Evolutionary conservation across 30 jellyfish, hydroid and myxozoan species (phyloP), one percentile per base, ranked within the genome.

Genomic region (Phacellophora camtschatica): DNA sequence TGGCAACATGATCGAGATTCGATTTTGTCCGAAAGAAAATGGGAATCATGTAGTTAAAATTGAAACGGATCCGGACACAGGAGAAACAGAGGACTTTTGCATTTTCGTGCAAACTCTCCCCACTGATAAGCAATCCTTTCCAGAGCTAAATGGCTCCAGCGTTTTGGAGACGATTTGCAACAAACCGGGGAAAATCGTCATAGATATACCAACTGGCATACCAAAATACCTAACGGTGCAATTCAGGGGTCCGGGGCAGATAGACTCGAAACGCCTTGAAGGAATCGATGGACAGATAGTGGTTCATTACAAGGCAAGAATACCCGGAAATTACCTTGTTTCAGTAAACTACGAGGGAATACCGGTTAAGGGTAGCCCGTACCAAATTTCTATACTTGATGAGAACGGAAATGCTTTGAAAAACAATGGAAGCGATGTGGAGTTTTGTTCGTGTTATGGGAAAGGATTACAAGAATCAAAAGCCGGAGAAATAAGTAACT

Each of bases 301-400:
- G 18, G 83, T 89, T 25, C 77, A 74, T 25, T 89, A 81, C 84
- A 74, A 46, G 11, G 97, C 85, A 11, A 50, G 76, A 31, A 65
- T 66, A 15, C 95, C 97, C 6, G 97, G 97, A 11, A 64, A 49
- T 29, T 89, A 89, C 74, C 46, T 74, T 28, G 86, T 82, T 32
- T 72, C 95, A 5, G 59, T 90, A 10, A 90, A 69, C 59, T 83
- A 90, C 71, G 96, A 90, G 70, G 95, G 98, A 5, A 65, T 66
- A 27, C 98, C 95, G 10, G 88, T 90, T 27, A 84, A 66, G 32
- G 98, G 95, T 33, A 83, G 96, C 51, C 98, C 98, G 41, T 90
- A 31, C 23, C 92, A 76, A 23, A 57, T 90, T 24, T 25, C 19
- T n/a, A 82, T 83, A 6, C 27, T 67, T 5, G 96, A 90, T 30